A percentile compares a stretch with the other conserved stretches of the same genome.
Conservation (phyloP, 2,797 vertebrate species). For the Danio aesculapii region DNA sequence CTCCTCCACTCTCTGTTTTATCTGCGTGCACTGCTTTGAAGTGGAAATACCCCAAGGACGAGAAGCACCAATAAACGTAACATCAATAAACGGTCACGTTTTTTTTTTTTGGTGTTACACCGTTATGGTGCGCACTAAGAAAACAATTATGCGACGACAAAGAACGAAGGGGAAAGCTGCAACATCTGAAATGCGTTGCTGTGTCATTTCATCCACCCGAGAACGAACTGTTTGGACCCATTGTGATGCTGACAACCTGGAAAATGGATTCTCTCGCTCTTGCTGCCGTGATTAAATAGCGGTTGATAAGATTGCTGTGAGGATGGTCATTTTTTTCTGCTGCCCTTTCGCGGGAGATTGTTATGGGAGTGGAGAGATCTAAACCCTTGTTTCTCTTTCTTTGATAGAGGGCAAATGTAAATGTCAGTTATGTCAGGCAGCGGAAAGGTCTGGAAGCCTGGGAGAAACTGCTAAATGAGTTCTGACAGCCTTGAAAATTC, state of each 20-base stretch:
- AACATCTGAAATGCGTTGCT: constrained; percentile 18
- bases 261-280: constrained; percentile 39
- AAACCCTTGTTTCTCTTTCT: constrained; percentile 67
- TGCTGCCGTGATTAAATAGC: constrained; percentile 44
- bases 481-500: constrained; percentile 68
- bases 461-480: constrained; percentile 70
- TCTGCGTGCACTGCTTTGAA: constrained; percentile 54
- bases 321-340: constrained; percentile 49
- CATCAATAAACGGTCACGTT: constrained; percentile 44
- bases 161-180: constrained; percentile 11
- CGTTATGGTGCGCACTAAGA: constrained; percentile 41
- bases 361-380: constrained; percentile 65
- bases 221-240: constrained; percentile 30
- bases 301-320: constrained; percentile 49
- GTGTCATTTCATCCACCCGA: constrained; percentile 34
- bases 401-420: constrained; percentile 83
- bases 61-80: constrained; percentile 35
- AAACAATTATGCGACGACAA: constrained; percentile 37
- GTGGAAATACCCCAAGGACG: constrained; percentile 52
- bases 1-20: constrained; percentile 52
- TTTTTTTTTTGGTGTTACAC: constrained; percentile 18
- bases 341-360: constrained; percentile 51
- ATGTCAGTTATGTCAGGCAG: constrained; percentile 77
- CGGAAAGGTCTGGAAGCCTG: constrained; percentile 70
- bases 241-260: constrained; percentile 35